phyloP scores from a whole-genome alignment of 2,113 vertebrate species.

The Blennius ocellaris region DNA sequence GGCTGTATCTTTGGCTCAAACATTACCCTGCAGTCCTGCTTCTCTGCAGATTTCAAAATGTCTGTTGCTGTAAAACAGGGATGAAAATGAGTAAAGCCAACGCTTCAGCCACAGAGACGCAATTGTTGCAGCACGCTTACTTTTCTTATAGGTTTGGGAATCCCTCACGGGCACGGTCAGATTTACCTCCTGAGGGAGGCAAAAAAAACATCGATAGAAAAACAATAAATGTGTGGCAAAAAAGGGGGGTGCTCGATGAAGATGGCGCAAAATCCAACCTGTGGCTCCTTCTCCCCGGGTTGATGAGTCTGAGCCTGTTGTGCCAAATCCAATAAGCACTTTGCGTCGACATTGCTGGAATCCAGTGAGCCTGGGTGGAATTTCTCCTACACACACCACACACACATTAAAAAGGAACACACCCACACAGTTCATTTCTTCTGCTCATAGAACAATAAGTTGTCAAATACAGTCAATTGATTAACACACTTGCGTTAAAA shows the following conservation, averaged over 20 bases:
- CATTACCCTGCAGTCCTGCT: rapidly evolving
- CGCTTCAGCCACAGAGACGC: not conserved
- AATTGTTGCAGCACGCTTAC: slow-evolving; percentile 34
- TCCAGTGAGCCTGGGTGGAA: slow-evolving; percentile 60
- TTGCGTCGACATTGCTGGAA: not conserved
- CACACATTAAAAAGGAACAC: not conserved
- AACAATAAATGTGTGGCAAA: not conserved
- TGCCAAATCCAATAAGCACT: slow-evolving; percentile 66
- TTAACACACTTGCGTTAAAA: too few species aligned
- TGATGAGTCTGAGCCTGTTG: slow-evolving; percentile 49
- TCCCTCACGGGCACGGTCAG: slow-evolving; percentile 18
- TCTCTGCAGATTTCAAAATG: not conserved
- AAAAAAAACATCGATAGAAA: not conserved
- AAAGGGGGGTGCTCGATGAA: not conserved
- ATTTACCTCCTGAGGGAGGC: slow-evolving; percentile 15
- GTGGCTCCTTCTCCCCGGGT: slow-evolving; percentile 37
- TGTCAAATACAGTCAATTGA: too few species aligned
- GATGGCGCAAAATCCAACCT: too few species aligned
- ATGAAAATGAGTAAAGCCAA: not conserved
- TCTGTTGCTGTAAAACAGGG: slow-evolving; percentile 1
- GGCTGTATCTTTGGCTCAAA: slow-evolving; percentile 8
- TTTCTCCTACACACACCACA: slow-evolving; percentile 12
- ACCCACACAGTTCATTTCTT: too few species aligned
- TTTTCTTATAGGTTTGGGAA: not conserved
- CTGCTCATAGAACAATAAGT: too few species aligned